phyloP scores from a whole-genome alignment of 2,113 vertebrate species.

The Opisthocomus hoazin region DNA sequence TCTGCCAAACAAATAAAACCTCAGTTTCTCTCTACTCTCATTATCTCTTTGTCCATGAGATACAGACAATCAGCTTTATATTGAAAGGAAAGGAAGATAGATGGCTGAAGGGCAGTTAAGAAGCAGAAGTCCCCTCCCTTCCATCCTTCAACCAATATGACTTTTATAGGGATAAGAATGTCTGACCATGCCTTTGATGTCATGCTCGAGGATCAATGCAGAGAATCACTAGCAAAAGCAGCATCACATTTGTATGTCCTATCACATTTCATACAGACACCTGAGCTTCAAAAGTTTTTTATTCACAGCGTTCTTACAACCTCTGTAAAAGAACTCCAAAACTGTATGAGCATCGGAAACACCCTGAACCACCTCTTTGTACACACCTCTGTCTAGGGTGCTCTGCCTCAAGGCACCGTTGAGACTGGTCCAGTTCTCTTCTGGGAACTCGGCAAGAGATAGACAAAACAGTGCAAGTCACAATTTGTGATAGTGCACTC shows the following conservation, averaged over 20 bases:
- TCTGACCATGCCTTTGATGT: not conserved
- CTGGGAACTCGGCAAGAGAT: not conserved
- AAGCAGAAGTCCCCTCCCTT: not conserved
- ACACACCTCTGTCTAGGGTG: not conserved
- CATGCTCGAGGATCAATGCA: not conserved
- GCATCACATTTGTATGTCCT: not conserved
- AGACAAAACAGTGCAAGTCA: not conserved
- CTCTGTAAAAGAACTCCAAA: not conserved
- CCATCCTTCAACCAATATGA: not conserved
- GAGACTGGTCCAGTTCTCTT: not conserved
- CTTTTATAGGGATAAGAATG: not conserved
- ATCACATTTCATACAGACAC: not conserved
- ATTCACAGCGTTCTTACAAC: not conserved
- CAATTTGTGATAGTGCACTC: not conserved
- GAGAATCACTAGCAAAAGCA: not conserved
- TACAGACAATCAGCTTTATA: not conserved
- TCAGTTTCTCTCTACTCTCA: not conserved
- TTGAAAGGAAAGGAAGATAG: not conserved
- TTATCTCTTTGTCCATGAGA: not conserved
- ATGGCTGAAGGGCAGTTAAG: not conserved
- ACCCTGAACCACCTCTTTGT: not conserved
- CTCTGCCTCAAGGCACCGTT: not conserved
- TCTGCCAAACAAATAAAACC: not conserved
- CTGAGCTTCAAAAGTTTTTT: not conserved
- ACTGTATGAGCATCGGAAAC: not conserved